A percentile compares a stretch with the other conserved stretches of the same genome.
Conservation (phyloP, 1,140 invertebrate genomes). For the Charaxes varanes region DNA sequence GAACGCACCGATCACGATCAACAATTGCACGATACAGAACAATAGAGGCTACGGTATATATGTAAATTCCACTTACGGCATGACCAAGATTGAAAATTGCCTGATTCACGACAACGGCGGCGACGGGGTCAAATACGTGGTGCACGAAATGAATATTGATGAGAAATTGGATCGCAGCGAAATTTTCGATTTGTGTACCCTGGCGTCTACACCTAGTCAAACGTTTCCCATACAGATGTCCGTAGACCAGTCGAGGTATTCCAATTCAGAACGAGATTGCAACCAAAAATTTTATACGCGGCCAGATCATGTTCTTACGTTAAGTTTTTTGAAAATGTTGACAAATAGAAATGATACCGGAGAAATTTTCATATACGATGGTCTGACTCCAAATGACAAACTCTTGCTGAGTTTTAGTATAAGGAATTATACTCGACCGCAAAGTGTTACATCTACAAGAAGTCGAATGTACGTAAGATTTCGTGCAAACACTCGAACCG, state of each 20-base stretch:
- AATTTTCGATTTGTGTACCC: conserved; percentile 87
- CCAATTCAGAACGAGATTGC: conserved; percentile 79
- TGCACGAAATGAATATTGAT: conserved; percentile 84
- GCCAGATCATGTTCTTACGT: conserved; percentile 85
- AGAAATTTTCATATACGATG: conserved; percentile 85
- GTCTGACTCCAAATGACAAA: conserved; percentile 79
- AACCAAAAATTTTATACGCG: conserved; percentile 85
- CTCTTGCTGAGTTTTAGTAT: conserved; percentile 80
- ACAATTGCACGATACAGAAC: conserved; percentile 86
- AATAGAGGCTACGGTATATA: conserved; percentile 94
- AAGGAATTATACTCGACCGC: conserved; percentile 87
- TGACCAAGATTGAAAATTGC: conserved; percentile 82
- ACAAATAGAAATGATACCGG: conserved; percentile 84
- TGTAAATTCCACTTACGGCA: conserved; percentile 89
- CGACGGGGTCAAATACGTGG: conserved; percentile 90
- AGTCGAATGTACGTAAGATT: conserved; percentile 87
- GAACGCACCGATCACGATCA: conserved; percentile 85
- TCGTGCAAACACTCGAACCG: conserved; percentile 78
- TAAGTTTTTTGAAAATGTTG: conserved; percentile 87
- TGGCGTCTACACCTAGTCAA: conserved; percentile 86
- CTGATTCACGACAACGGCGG: conserved; percentile 86
- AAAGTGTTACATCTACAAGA: conserved; percentile 86
- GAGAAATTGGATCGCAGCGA: conserved; percentile 81
- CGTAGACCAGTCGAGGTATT: conserved; percentile 84
- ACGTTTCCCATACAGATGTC: conserved; percentile 87